Evolutionary conservation across 2,888 invertebrate genomes (phyloP).

Genomic region (Stenchaetothrips biformis): DNA sequence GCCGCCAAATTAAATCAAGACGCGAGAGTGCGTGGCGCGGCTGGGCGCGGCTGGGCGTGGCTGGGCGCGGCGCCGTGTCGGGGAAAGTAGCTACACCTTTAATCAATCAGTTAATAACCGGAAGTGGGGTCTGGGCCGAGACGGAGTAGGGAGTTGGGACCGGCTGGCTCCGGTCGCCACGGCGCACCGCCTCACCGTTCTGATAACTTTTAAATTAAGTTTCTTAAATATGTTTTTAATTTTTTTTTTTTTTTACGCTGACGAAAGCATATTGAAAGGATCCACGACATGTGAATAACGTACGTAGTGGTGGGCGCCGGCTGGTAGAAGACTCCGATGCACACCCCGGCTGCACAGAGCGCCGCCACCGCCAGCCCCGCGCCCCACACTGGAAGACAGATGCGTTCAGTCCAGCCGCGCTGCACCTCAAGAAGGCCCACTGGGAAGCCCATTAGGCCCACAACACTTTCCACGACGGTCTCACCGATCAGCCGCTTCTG

Average conservation of each 20-base stretch:
- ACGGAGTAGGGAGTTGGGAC: not conserved
- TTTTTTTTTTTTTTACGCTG: too few relatives aligned
- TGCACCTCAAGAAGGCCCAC: not conserved
- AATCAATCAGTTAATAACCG: not conserved
- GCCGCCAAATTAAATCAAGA: not conserved
- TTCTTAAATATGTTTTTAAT: too few relatives aligned
- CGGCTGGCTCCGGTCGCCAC: too few relatives aligned
- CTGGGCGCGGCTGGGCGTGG: not conserved
- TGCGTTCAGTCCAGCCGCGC: too few relatives aligned
- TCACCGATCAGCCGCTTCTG: not conserved
- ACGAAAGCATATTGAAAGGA: too few relatives aligned
- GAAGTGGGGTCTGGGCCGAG: not conserved
- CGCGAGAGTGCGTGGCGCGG: not conserved
- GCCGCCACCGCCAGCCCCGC: not conserved
- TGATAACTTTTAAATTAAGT: too few relatives aligned
- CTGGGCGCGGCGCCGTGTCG: too few relatives aligned
- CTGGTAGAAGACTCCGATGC: conserved; percentile 17
- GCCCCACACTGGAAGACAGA: conserved; percentile 4
- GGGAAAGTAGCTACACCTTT: not conserved
- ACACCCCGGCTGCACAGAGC: conserved; percentile 1
- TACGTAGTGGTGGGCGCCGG: not conserved
- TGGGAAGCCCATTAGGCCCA: not conserved
- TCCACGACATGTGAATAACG: too few relatives aligned
- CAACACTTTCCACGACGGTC: not conserved
- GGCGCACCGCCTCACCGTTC: too few relatives aligned